A percentile compares a stretch with the other conserved stretches of the same genome.
Conservation (phyloP, 2,888 invertebrate genomes). For the Pycnomerus fuliginosus region DNA sequence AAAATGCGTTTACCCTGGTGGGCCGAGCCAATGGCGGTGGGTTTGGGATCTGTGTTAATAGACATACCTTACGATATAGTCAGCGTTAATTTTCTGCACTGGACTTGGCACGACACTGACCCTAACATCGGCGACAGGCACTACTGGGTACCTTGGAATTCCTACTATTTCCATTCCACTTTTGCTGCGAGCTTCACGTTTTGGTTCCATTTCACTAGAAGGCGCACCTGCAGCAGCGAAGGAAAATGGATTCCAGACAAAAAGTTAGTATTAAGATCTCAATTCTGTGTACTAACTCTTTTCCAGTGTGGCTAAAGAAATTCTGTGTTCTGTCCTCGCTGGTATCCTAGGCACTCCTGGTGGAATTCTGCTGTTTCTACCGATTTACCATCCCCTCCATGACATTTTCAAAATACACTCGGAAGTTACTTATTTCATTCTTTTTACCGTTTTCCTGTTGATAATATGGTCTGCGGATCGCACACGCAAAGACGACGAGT, state of each 20-base stretch:
- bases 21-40: constrained; percentile 67
- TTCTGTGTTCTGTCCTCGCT: constrained; percentile 59
- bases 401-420: constrained; percentile 68
- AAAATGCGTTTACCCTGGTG: constrained; percentile 58
- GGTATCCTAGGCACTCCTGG: constrained; percentile 70
- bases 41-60: constrained; percentile 68
- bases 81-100: constrained; percentile 75
- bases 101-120: constrained; percentile 82
- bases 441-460: constrained; percentile 61
- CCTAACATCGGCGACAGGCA: constrained; percentile 70
- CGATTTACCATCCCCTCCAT: constrained; percentile 76
- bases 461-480: constrained; percentile 65
- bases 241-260: constrained; percentile 59
- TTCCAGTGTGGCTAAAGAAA: constrained; percentile 56
- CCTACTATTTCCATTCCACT: constrained; percentile 77
- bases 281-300: constrained; percentile 5
- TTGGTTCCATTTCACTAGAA: constrained; percentile 63
- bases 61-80: constrained; percentile 81
- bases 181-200: constrained; percentile 73
- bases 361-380: constrained; percentile 70
- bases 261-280: constrained; percentile 26
- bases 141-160: constrained; percentile 84
- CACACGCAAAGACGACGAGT: constrained; percentile 44
- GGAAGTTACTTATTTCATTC: constrained; percentile 68
- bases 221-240: constrained; percentile 56